Percentiles rank a stretch among this genome's conserved stretches.
Evolutionary conservation across 2,888 invertebrate genomes (phyloP).

Genomic region (Euplagia quadripunctaria): DNA sequence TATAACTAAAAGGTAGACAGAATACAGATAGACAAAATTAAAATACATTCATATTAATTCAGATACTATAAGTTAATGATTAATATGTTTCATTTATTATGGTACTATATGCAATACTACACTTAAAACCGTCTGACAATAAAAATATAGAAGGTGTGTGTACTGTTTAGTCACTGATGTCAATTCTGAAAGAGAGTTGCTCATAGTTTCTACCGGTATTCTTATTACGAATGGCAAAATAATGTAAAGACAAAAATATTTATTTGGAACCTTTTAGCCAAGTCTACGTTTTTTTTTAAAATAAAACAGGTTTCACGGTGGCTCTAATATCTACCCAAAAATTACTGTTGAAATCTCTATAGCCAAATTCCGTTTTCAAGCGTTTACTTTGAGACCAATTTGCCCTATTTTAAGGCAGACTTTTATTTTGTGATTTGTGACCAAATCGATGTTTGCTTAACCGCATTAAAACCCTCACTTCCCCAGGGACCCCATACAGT

Average conservation of each 20-base stretch:
- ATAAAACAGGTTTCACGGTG: too few species aligned
- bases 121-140: not conserved
- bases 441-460: not conserved
- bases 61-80: not conserved
- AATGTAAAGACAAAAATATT: not conserved
- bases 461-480: not conserved
- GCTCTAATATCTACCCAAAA: too few species aligned
- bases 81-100: not conserved
- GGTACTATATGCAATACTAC: too few species aligned
- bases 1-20: too few species aligned
- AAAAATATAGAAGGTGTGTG: not conserved
- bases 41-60: too few species aligned
- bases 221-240: not conserved
- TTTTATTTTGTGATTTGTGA: not conserved
- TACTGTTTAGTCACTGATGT: not conserved
- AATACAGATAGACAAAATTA: too few species aligned
- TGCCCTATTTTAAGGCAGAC: too few species aligned
- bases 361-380: not conserved
- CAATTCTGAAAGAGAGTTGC: not conserved
- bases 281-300: not conserved
- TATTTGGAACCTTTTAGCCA: not conserved
- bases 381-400: not conserved
- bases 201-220: not conserved
- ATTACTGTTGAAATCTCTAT: not conserved
- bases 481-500: too few species aligned